Percentiles rank a stretch among this genome's conserved stretches.
phyloP scores from a whole-genome alignment of 2,113 vertebrate species.

The Agelaius tricolor region DNA sequence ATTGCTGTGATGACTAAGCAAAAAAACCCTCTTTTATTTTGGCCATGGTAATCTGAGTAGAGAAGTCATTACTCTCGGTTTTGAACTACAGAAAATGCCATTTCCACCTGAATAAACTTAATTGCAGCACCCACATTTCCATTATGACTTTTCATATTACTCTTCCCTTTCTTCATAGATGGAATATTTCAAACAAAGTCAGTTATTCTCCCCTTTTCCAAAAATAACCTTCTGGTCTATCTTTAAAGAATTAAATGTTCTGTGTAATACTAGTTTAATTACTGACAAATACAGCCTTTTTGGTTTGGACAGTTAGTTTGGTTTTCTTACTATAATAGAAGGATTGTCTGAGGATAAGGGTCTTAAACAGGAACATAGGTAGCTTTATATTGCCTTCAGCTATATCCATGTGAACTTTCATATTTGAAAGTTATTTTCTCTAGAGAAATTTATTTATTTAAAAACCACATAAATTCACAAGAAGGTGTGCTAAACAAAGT shows the following conservation, averaged over 20 bases:
- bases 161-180: neutral
- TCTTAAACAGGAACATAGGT: neutral
- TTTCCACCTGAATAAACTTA: conserved; percentile 34
- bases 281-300: neutral
- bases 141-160: neutral
- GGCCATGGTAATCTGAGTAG: neutral
- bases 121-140: neutral
- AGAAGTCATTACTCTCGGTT: neutral
- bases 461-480: neutral
- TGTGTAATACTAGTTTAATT: neutral
- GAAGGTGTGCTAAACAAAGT: neutral
- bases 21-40: neutral
- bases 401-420: neutral
- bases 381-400: neutral
- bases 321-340: neutral
- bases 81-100: neutral
- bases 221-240: neutral
- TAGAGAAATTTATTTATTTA: neutral
- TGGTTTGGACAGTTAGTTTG: neutral
- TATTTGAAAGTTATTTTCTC: conserved; percentile 19
- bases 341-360: neutral
- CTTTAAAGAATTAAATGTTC: neutral
- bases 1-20: neutral
- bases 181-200: neutral
- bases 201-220: neutral